A percentile compares a stretch with the other conserved stretches of the same genome.
Conservation (phyloP, 2,113 vertebrate species). For the Bolborhynchus lineola region DNA sequence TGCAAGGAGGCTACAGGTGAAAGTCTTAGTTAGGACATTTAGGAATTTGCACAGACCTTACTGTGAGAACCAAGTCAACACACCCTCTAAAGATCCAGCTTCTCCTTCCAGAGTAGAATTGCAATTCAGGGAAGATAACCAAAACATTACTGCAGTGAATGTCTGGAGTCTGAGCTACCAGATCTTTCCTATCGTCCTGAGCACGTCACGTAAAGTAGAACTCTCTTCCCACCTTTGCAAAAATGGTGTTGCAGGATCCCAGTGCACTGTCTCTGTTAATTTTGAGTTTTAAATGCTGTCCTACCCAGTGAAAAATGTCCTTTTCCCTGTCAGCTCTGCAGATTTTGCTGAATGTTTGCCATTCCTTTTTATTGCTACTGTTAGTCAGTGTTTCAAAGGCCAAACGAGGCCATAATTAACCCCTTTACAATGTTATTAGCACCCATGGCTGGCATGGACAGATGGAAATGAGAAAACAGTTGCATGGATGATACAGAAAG, state of each 20-base stretch:
- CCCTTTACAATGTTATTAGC: background rate
- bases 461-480: background rate
- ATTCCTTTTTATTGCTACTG: background rate
- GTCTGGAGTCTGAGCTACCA: background rate
- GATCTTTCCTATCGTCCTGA: background rate
- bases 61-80: background rate
- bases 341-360: background rate
- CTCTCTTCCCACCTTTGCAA: background rate
- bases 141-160: background rate
- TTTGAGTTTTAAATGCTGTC: background rate
- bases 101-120: background rate
- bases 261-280: background rate
- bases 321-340: background rate
- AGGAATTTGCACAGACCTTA: background rate
- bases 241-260: fast-evolving
- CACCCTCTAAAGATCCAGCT: background rate
- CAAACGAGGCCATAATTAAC: background rate
- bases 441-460: background rate
- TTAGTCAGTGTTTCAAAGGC: background rate
- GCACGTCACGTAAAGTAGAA: background rate
- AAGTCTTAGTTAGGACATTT: background rate
- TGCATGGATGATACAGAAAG: background rate
- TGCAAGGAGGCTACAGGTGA: background rate
- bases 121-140: background rate
- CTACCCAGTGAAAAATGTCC: background rate